These are phyloP conservation scores for Podocnemis expansa DNA, from an alignment of 2,113 vertebrate genomes.

Conservation along the genomic window DNA sequence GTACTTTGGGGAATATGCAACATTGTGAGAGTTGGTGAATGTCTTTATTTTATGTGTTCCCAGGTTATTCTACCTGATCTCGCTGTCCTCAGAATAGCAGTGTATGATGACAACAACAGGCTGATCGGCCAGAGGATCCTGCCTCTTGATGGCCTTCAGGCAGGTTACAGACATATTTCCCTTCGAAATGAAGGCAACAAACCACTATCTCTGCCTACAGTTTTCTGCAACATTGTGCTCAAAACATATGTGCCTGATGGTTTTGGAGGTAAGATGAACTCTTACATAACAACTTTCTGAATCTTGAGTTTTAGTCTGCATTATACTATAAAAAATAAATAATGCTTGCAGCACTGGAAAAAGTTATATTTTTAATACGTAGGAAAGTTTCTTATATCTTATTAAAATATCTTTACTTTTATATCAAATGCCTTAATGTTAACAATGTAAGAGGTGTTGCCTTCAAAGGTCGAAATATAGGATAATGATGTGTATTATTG, in stretches of 20 bases:
- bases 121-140: conserved; percentile 97
- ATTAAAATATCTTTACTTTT: not conserved
- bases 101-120: conserved; percentile 97
- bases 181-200: conserved; percentile 98
- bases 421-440: not conserved
- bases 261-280: conserved; percentile 89
- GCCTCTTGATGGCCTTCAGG: conserved; percentile 95
- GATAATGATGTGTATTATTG: not conserved
- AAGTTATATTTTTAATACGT: not conserved
- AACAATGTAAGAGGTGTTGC: fast-evolving
- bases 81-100: conserved; percentile 94
- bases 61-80: conserved; percentile 98
- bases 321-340: fast-evolving
- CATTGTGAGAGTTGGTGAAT: not conserved
- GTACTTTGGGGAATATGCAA: not conserved
- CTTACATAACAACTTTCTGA: not conserved
- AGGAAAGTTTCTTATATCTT: not conserved
- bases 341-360: not conserved
- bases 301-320: not conserved
- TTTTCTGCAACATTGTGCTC: conserved; percentile 99
- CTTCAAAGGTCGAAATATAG: not conserved
- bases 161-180: conserved; percentile 97
- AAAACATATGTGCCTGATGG: conserved; percentile 99
- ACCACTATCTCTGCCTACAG: conserved; percentile 92
- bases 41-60: conserved; percentile 28